A percentile compares a stretch with the other conserved stretches of the same genome.
Conservation (phyloP, 2,888 invertebrate genomes). For the Sepioteuthis lessoniana region DNA sequence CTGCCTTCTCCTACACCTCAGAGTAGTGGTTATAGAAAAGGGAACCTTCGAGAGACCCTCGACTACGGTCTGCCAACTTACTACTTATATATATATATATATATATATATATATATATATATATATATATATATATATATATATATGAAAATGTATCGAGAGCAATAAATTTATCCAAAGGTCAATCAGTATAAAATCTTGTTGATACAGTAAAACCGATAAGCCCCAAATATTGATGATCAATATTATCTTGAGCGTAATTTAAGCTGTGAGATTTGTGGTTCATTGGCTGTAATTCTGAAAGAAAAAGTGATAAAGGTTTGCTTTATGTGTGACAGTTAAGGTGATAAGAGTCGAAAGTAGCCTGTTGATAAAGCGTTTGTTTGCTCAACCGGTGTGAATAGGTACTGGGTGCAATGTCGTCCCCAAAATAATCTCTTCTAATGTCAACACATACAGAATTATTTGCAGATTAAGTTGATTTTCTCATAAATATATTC, state of each 20-base stretch:
- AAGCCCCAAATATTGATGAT: neutral
- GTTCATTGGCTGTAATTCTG: neutral
- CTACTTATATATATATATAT: no score
- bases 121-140: neutral
- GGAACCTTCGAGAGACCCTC: no score
- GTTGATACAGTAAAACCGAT: neutral
- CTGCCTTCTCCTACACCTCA: no score
- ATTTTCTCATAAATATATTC: neutral
- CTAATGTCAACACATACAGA: neutral
- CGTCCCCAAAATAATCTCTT: neutral
- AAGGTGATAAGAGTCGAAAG: neutral
- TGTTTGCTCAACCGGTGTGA: neutral
- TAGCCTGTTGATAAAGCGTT: neutral
- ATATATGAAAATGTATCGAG: neutral
- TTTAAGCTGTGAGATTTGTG: neutral
- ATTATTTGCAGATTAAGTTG: neutral
- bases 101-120: neutral
- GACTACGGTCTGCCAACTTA: no score
- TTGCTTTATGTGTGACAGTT: neutral
- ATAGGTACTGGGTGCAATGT: neutral
- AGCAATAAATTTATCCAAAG: neutral
- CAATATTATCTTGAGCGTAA: neutral
- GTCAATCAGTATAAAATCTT: slow-evolving; percentile 6
- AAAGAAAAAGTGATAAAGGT: neutral
- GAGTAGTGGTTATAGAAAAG: no score